Conservation (phyloP, 1,140 invertebrate genomes). For the Pseudomyrmex pallidus region DNA sequence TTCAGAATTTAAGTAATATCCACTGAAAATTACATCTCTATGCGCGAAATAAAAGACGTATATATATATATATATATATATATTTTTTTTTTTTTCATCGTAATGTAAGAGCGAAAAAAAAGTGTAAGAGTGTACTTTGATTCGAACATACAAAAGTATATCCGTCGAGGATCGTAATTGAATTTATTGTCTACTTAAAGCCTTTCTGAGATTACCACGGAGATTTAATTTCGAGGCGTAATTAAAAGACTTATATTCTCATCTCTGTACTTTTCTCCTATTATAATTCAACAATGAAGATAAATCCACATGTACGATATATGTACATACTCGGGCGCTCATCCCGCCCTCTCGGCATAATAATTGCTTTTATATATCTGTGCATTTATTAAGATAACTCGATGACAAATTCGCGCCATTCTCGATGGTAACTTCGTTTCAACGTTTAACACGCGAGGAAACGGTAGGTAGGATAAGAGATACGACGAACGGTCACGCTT, state of each 20-base stretch:
- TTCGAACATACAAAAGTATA: constrained; percentile 19
- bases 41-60: neutral
- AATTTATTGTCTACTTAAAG: constrained; percentile 49
- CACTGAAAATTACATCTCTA: too few species aligned
- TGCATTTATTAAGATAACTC: constrained; percentile 58
- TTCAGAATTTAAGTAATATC: neutral
- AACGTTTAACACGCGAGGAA: constrained; percentile 29
- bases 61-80: too few species aligned
- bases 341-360: constrained; percentile 1
- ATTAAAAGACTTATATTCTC: constrained; percentile 48
- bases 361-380: constrained; percentile 62
- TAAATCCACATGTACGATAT: constrained; percentile 5
- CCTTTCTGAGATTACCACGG: constrained; percentile 31
- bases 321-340: neutral
- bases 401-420: constrained; percentile 41
- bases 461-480: neutral
- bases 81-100: too few species aligned
- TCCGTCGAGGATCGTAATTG: constrained; percentile 32
- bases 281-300: constrained; percentile 53
- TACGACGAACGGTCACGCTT: constrained; percentile 11
- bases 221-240: constrained; percentile 49
- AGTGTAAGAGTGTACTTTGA: too few species aligned
- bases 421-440: constrained; percentile 26
- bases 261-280: constrained; percentile 42
- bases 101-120: constrained; percentile 8